These are phyloP conservation scores for Cyanoliseus patagonus DNA, from an alignment of 2,113 vertebrate species.

Conservation along the genomic window DNA sequence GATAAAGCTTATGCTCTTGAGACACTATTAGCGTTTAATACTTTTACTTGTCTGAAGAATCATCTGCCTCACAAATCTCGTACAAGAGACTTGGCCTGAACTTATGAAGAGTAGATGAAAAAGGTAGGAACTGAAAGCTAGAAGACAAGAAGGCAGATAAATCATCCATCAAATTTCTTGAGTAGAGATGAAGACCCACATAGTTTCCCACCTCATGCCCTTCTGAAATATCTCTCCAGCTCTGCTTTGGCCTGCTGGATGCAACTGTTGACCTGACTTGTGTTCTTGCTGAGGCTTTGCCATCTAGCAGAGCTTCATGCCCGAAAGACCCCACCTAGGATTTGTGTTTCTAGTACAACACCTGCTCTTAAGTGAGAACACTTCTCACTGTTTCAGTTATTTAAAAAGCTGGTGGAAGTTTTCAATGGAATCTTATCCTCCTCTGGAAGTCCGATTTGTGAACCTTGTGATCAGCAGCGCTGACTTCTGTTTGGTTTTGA, in stretches of 20 bases:
- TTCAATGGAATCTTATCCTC: neutral
- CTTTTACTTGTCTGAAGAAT: neutral
- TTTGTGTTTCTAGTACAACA: neutral
- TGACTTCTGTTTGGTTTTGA: neutral
- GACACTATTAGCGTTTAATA: neutral
- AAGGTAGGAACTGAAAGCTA: neutral
- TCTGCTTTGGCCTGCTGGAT: neutral
- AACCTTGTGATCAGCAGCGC: neutral
- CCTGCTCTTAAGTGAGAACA: neutral
- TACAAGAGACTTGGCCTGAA: neutral
- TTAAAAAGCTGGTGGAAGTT: neutral
- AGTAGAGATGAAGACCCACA: neutral
- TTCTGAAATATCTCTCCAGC: neutral
- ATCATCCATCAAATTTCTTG: neutral
- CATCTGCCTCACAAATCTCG: neutral
- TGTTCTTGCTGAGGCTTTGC: neutral
- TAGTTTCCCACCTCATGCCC: neutral
- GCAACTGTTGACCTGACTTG: neutral
- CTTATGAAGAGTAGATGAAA: neutral
- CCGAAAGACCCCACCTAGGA: neutral
- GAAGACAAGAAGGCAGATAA: neutral
- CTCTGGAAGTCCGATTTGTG: neutral
- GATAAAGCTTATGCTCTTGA: neutral
- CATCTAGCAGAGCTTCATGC: neutral
- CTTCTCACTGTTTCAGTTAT: neutral